Evolutionary conservation across 1,140 invertebrate species (phyloP).

Genomic region (Dendrolimus punctatus): DNA sequence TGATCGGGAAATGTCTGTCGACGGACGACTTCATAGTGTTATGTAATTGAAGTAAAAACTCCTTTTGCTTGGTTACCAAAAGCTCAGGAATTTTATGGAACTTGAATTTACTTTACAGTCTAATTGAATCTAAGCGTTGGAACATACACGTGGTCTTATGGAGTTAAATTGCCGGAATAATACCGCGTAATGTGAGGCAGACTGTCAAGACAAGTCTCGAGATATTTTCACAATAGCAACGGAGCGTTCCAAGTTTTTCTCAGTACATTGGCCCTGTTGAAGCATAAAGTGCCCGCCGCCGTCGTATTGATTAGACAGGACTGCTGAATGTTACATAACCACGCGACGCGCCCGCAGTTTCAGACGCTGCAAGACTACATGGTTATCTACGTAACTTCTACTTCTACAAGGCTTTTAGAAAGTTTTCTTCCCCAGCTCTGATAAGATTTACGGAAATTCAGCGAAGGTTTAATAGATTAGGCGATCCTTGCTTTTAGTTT

Average conservation of each 20-base stretch:
- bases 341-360: slow-evolving; percentile 34
- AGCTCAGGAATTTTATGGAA: no score
- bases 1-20: no score
- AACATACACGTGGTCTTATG: slow-evolving; percentile 5
- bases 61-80: no score
- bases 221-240: slow-evolving; percentile 17
- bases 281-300: slow-evolving; percentile 38
- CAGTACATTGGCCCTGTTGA: slow-evolving; percentile 44
- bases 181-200: slow-evolving; percentile 9
- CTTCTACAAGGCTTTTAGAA: slow-evolving; percentile 10
- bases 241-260: slow-evolving; percentile 29
- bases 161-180: slow-evolving; percentile 14
- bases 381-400: slow-evolving; percentile 7
- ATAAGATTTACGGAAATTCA: slow-evolving; percentile 6
- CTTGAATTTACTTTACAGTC: no score
- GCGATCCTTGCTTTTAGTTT: no score
- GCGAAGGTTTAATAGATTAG: neutral
- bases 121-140: slow-evolving; percentile 6
- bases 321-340: slow-evolving; percentile 51
- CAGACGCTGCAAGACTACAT: slow-evolving; percentile 25
- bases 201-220: slow-evolving; percentile 26
- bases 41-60: no score
- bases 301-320: slow-evolving; percentile 59
- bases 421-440: slow-evolving; percentile 6
- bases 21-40: no score